These are phyloP conservation scores for Orthosia gracilis DNA, from an alignment of 2,888 invertebrate genomes.

Conservation along the genomic window DNA sequence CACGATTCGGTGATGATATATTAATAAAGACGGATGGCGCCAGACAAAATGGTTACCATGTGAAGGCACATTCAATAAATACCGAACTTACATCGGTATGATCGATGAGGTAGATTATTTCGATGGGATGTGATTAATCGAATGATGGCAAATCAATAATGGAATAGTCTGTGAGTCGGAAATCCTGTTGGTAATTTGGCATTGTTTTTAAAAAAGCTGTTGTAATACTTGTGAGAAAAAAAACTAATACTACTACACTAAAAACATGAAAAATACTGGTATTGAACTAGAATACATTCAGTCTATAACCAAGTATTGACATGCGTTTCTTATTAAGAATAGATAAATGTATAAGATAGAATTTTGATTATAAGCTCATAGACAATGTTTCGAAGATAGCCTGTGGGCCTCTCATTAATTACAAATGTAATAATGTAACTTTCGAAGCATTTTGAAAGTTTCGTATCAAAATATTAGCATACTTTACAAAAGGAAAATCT, in stretches of 20 bases:
- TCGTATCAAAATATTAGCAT: constrained; percentile 19
- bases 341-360: not conserved
- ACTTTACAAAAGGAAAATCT: constrained; percentile 6
- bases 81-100: constrained; percentile 45
- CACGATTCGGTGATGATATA: constrained; percentile 33
- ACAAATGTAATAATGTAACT: not conserved
- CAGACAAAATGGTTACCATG: constrained; percentile 45
- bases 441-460: not conserved
- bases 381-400: not conserved
- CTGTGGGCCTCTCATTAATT: not conserved
- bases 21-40: constrained; percentile 58
- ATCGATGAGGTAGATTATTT: constrained; percentile 53
- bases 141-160: constrained; percentile 35
- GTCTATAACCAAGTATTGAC: no score
- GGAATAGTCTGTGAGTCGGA: not conserved
- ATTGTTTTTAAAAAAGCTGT: no score
- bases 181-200: no score
- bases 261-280: no score
- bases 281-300: no score
- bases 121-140: constrained; percentile 46
- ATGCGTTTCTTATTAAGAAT: not conserved
- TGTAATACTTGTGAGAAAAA: no score
- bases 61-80: constrained; percentile 48
- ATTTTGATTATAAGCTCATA: not conserved
- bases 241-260: no score